Evolutionary conservation across 2,113 vertebrate species (phyloP), one percentile per base, ranked within the genome.

Genomic region (Pseudorhombus dupliciocellatus): DNA sequence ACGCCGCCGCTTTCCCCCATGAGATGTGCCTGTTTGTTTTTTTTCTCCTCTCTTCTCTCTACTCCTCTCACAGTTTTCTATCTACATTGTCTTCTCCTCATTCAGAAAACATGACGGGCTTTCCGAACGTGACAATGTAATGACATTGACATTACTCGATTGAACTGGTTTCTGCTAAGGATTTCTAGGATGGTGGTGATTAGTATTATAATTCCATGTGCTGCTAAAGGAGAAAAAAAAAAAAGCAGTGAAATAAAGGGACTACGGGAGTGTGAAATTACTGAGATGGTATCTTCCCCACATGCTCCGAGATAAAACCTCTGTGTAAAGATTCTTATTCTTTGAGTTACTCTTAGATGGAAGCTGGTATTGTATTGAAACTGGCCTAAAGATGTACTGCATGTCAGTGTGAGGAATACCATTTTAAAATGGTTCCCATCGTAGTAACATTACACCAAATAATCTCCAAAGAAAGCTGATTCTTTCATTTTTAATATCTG

Each of bases 301-400:
- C 26, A 60, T 46, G 50, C 28, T 61, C 40, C 18, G 20, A 30
- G 3, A 14, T 40, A 48, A 66, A 30, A 55, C 5, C n/a, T 15
- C 26, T 51, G 44, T 64, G 62, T 31, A 52, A 65, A 22, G 14
- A 59, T 4, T n/a, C 46, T 48, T 48, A n/a, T n/a, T 20, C 46
- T n/a, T n/a, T n/a, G 14, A 48, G 46, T n/a, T 18, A 48, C 46
- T 14, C 66, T 12, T 22, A 28, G 46, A 37, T 51, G 10, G 24
- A 50, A 40, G 66, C 24, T 24, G 18, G 10, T 9, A n/a, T 28
- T 15, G 21, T 12, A 44, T 7, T 44, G 37, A 48, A 8, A 28
- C 12, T 21, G 26, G 21, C 8, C 34, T 59, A 37, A 58, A 51
- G 53, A 26, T 30, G 31, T 34, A 42, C 8, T 46, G 7, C 34